These are phyloP conservation scores for Apamea crenata DNA, from an alignment of 2,888 invertebrate genomes.

Conservation along the genomic window DNA sequence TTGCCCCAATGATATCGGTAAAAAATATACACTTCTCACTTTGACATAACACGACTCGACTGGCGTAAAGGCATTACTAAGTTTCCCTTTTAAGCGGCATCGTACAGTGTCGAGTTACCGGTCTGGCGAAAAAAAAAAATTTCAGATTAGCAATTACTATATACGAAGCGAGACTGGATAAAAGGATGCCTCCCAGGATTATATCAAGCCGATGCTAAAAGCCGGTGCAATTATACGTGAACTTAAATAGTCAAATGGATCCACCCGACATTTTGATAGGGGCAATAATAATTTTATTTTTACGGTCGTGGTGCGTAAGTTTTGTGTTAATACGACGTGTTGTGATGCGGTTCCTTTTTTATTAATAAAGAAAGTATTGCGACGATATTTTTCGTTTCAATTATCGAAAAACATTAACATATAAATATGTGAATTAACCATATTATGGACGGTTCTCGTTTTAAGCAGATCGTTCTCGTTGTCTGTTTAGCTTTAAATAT, in stretches of 20 bases:
- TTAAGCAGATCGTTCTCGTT: constrained; percentile 10
- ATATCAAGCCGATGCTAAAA: constrained; percentile 69
- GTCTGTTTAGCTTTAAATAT: constrained; percentile 38
- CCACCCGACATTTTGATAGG: constrained; percentile 66
- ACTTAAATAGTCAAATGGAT: constrained; percentile 75
- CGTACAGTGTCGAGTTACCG: constrained; percentile 84
- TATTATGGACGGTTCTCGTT: constrained; percentile 16
- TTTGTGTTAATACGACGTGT: constrained; percentile 66
- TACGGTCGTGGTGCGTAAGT: constrained; percentile 63
- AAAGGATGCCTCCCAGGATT: constrained; percentile 79
- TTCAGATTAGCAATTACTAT: constrained; percentile 82
- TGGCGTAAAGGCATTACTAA: constrained; percentile 86
- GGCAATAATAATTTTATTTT: constrained; percentile 74
- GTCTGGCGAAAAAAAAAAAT: constrained; percentile 73
- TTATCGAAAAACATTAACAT: constrained; percentile 57
- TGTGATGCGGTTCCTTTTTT: constrained; percentile 57
- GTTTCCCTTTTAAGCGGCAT: constrained; percentile 85
- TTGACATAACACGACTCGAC: constrained; percentile 83
- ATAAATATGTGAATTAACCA: constrained; percentile 35
- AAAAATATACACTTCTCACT: constrained; percentile 75
- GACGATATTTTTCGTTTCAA: constrained; percentile 57
- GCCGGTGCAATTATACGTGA: constrained; percentile 74
- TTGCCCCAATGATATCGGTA: constrained; percentile 81
- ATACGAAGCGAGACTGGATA: constrained; percentile 75
- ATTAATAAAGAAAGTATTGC: constrained; percentile 54